A percentile compares a stretch with the other conserved stretches of the same genome.
Evolutionary conservation across 2,113 vertebrate species (phyloP).

Genomic region (Ovibos moschatus): DNA sequence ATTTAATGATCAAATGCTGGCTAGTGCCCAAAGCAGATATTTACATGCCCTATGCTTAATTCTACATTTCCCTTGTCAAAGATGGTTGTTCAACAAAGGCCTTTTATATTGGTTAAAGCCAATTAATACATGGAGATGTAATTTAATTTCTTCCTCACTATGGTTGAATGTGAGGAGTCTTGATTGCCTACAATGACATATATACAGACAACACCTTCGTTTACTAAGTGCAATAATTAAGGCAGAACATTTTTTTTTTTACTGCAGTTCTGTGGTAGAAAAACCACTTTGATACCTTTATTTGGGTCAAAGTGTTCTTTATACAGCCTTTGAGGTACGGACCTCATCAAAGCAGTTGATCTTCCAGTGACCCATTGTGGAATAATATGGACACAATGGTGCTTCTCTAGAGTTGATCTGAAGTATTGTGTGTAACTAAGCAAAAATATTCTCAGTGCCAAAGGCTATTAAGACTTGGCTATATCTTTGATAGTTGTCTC

Average conservation of each 20-base stretch:
- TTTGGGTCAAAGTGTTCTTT: constrained; percentile 37
- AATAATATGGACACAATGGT: neutral
- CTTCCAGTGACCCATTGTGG: constrained; percentile 41
- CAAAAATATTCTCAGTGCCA: neutral
- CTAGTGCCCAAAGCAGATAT: constrained; percentile 10
- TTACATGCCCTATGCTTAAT: neutral
- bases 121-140: neutral
- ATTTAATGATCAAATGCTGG: constrained; percentile 27
- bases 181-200: neutral
- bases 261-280: neutral
- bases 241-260: neutral
- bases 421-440: neutral
- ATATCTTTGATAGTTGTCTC: neutral
- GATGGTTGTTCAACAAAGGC: neutral
- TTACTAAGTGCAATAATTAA: neutral
- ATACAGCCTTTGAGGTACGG: neutral
- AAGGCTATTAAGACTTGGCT: neutral
- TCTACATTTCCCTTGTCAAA: neutral
- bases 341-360: constrained; percentile 33
- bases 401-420: neutral
- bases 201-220: neutral
- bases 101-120: constrained; percentile 40
- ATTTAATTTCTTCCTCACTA: neutral
- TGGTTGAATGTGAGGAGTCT: constrained; percentile 11
- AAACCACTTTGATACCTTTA: constrained; percentile 13